Conservation (phyloP, 1,140 invertebrate species). For the Drosophila paulistorum region DNA sequence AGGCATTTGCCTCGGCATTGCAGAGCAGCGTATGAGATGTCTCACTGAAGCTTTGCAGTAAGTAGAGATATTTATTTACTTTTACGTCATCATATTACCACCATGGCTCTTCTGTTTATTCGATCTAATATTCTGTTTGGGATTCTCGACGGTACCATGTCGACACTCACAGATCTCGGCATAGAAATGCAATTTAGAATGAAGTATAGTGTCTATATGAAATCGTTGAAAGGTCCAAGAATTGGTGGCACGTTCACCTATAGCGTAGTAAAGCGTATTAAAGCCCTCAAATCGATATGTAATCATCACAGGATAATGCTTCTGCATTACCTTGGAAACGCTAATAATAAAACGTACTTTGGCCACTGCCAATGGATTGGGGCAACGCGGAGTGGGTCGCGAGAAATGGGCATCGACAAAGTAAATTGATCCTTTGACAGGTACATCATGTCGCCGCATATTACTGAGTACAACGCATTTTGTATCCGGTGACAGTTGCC, state of each 20-base stretch:
- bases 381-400: constrained; percentile 61
- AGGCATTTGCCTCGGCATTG: constrained; percentile 85
- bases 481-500: constrained; percentile 61
- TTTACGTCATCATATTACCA: not conserved
- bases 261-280: constrained; percentile 61
- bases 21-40: constrained; percentile 85
- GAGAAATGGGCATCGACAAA: constrained; percentile 76
- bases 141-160: constrained; percentile 59
- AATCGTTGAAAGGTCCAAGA: constrained; percentile 57
- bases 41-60: constrained; percentile 83
- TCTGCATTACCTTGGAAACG: constrained; percentile 49
- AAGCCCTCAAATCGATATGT: constrained; percentile 72
- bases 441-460: constrained; percentile 36
- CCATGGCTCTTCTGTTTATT: not conserved
- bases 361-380: constrained; percentile 69
- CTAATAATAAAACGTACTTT: constrained; percentile 68
- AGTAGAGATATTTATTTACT: constrained; percentile 35
- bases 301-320: constrained; percentile 66
- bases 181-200: constrained; percentile 60
- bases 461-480: constrained; percentile 67
- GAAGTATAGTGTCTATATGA: constrained; percentile 70
- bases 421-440: constrained; percentile 53
- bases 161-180: constrained; percentile 63
- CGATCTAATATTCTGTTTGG: constrained; percentile 33
- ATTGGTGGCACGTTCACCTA: constrained; percentile 46